These are phyloP conservation scores for Macrosoma leucophasiata DNA, from an alignment of 2,888 invertebrate genomes.

Conservation along the genomic window DNA sequence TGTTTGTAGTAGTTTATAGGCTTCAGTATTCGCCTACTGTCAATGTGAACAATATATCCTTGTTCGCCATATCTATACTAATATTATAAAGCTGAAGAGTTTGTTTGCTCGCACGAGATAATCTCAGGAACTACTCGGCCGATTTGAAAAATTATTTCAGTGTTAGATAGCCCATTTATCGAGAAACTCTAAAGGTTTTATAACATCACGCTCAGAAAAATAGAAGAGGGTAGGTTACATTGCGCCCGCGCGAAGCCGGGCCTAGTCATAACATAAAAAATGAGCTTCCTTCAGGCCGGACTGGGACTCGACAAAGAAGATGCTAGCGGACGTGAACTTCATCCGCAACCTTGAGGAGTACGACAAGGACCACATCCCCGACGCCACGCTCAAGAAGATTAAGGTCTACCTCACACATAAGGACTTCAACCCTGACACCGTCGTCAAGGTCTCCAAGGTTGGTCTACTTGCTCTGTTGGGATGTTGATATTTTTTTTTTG, in stretches of 20 bases:
- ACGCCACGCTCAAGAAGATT: conserved; percentile 83
- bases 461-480: no score
- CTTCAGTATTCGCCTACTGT: no score
- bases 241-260: no score
- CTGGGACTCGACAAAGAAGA: conserved; percentile 88
- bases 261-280: background rate
- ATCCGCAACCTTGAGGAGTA: conserved; percentile 87
- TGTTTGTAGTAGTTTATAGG: no score
- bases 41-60: no score
- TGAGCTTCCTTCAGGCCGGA: conserved; percentile 77
- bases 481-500: no score
- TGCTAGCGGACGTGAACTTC: conserved; percentile 89
- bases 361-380: conserved; percentile 91
- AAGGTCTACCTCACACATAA: conserved; percentile 89
- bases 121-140: background rate
- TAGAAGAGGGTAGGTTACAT: no score
- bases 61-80: no score
- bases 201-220: no score
- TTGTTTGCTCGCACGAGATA: background rate
- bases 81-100: background rate
- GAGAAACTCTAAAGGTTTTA: no score
- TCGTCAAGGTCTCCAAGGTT: conserved; percentile 81
- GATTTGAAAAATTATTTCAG: background rate
- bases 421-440: conserved; percentile 88
- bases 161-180: background rate